phyloP scores from a whole-genome alignment of 2,888 invertebrate species.

The Schizotus pectinicornis region DNA sequence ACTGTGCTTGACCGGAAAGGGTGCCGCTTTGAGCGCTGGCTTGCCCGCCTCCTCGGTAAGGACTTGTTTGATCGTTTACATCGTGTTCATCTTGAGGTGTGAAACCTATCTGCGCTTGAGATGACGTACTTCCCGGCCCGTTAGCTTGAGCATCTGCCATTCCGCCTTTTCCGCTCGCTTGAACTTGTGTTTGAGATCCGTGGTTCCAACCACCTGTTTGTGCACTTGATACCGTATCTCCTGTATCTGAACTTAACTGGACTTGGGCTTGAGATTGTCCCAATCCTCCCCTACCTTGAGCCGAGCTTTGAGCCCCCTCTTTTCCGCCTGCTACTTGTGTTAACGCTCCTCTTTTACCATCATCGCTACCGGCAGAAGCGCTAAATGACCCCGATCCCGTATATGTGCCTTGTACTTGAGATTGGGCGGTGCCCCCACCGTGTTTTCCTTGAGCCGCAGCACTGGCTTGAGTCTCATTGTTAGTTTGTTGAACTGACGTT shows the following conservation, averaged over 20 bases:
- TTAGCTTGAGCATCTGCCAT: constrained; percentile 86
- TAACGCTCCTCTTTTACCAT: constrained; percentile 74
- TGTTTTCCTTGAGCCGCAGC: constrained; percentile 80
- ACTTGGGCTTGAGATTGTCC: constrained; percentile 82
- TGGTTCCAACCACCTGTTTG: constrained; percentile 78
- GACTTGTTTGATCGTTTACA: constrained; percentile 59
- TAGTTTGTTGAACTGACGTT: constrained; percentile 64
- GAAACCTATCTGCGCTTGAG: constrained; percentile 89
- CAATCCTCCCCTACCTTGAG: constrained; percentile 75
- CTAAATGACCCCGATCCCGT: constrained; percentile 80
- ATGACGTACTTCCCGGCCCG: constrained; percentile 83
- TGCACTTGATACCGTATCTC: constrained; percentile 76
- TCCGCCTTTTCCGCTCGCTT: constrained; percentile 82
- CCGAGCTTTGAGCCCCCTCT: constrained; percentile 76
- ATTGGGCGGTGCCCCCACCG: constrained; percentile 77
- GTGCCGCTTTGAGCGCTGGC: constrained; percentile 81
- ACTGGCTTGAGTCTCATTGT: constrained; percentile 74
- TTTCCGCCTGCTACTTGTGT: constrained; percentile 73
- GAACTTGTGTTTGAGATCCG: constrained; percentile 80
- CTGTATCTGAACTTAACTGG: constrained; percentile 75
- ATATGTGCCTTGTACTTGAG: constrained; percentile 83
- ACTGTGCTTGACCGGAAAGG: constrained; percentile 79
- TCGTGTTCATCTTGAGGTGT: constrained; percentile 74
- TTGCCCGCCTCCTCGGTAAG: constrained; percentile 77
- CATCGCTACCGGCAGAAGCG: constrained; percentile 81